Base-by-base conservation (phyloP, 2,888 invertebrate genomes). In the Eremobia ochroleuca region DNA sequence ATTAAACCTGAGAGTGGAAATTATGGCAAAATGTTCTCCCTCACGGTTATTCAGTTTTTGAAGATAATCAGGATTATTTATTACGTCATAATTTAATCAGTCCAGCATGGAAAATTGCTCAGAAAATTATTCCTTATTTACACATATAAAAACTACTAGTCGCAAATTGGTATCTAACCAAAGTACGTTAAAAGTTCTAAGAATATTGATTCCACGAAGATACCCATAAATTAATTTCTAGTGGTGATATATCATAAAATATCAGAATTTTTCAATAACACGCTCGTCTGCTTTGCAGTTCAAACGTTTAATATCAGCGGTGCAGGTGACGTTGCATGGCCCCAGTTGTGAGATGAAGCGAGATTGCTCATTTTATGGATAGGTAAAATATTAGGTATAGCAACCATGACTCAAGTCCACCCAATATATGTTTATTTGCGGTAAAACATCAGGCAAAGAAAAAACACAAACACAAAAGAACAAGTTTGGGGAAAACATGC, bases 231-330 rank as follows among this genome's bases (percentile, higher is more conserved):
- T 81, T 66, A 81, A 58, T 67, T 67, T 25, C 58, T 66, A 71
- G 65, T 76, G 72, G 81, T 79, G 81, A 85, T 86, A 82, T 81
- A 88, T 88, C 81, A 87, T 85, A 83, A 90, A 90, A 89, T 88
- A 90, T 89, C 77, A 87, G 82, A 84, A 88, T 89, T 88, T 88
- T 92, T 88, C 89, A 92, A 91, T 92, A 91, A 82, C 77, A 87
- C 68, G 83, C 82, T 85, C 83, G 81, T 86, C 86, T 87, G 85
- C 85, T 85, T 82, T 83, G 88, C 85, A 90, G 87, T 88, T 88
- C 81, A 88, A 90, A 90, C 89, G 83, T 92, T 93, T 92, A 92
- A 93, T 93, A 93, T 92, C 89, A 77, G 77, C 58, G 88, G 74
- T 89, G 90, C 92, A 92, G 92, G 91, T 91, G 92, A 85, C 85